Conservation (phyloP, 1,140 invertebrate genomes). For the Chrysomallon squamiferum region DNA sequence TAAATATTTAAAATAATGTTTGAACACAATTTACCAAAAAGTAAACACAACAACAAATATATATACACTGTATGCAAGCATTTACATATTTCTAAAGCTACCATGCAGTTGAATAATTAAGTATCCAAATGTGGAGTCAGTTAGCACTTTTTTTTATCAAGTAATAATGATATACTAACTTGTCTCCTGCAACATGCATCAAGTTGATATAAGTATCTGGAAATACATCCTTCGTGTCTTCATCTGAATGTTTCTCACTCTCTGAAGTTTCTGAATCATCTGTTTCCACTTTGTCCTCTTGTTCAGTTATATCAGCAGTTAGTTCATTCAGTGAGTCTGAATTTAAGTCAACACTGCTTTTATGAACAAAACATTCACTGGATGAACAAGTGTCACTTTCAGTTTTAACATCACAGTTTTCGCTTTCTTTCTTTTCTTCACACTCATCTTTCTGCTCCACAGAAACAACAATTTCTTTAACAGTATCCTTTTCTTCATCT, state of each 20-base stretch:
- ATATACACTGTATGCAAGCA: no score
- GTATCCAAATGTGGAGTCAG: no score
- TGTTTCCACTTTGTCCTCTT: slow-evolving; percentile 58
- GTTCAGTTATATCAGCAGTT: slow-evolving; percentile 12
- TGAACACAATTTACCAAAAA: no score
- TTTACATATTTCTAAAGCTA: no score
- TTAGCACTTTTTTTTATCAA: no score
- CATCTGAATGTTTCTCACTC: slow-evolving; percentile 8
- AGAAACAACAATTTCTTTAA: slow-evolving; percentile 6
- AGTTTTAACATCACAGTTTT: background rate
- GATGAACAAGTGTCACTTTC: no score
- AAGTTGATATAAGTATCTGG: slow-evolving; percentile 68
- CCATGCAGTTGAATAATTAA: no score
- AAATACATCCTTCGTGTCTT: slow-evolving; percentile 54
- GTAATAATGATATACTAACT: slow-evolving; percentile 63
- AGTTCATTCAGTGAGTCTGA: no score
- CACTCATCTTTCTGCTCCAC: slow-evolving; percentile 28
- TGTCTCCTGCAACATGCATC: slow-evolving; percentile 60
- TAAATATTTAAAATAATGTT: no score
- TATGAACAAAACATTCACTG: no score
- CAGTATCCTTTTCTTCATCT: slow-evolving; percentile 47
- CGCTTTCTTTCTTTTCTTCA: slow-evolving; percentile 20
- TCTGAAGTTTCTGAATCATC: slow-evolving; percentile 58
- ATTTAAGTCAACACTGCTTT: no score
- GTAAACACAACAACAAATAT: no score